Percentiles rank a stretch among this genome's conserved stretches.
These are phyloP conservation scores for Stenotaenia linearis DNA, from an alignment of 2,888 invertebrate genomes.

Conservation along the genomic window DNA sequence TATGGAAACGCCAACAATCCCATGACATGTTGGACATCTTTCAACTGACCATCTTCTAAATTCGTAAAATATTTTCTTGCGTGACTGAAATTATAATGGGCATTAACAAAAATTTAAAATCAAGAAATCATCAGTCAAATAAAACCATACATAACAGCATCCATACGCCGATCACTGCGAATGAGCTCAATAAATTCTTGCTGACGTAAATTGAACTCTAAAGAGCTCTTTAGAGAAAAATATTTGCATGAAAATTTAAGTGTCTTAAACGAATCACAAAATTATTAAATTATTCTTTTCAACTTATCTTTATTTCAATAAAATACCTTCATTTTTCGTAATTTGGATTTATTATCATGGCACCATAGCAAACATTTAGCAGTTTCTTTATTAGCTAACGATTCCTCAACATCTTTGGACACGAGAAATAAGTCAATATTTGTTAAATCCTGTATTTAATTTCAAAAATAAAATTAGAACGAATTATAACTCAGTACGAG, in stretches of 20 bases:
- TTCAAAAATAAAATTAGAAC: neutral
- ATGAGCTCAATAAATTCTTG: slow-evolving; percentile 95
- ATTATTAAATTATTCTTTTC: neutral
- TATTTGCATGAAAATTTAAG: neutral
- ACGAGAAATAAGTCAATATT: slow-evolving; percentile 67
- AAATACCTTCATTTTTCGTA: slow-evolving; percentile 70
- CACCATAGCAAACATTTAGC: slow-evolving; percentile 89
- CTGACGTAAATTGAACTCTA: slow-evolving; percentile 89
- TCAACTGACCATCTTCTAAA: slow-evolving; percentile 78
- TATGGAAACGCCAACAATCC: slow-evolving; percentile 89
- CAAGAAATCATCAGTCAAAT: neutral
- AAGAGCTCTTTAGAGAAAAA: slow-evolving; percentile 59
- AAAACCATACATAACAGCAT: slow-evolving; percentile 66
- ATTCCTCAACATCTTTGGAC: slow-evolving; percentile 65
- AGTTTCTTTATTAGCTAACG: slow-evolving; percentile 73
- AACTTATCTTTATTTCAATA: neutral
- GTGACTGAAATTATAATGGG: slow-evolving; percentile 55
- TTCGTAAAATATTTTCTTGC: slow-evolving; percentile 86
- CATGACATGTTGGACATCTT: slow-evolving; percentile 89
- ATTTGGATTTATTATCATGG: slow-evolving; percentile 90
- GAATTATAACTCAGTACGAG: neutral
- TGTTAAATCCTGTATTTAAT: slow-evolving; percentile 72
- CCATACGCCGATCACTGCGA: slow-evolving; percentile 73
- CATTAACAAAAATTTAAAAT: neutral
- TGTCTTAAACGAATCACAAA: neutral